phyloP scores from a whole-genome alignment of 2,888 invertebrate genomes.

The Linyphia triangularis region DNA sequence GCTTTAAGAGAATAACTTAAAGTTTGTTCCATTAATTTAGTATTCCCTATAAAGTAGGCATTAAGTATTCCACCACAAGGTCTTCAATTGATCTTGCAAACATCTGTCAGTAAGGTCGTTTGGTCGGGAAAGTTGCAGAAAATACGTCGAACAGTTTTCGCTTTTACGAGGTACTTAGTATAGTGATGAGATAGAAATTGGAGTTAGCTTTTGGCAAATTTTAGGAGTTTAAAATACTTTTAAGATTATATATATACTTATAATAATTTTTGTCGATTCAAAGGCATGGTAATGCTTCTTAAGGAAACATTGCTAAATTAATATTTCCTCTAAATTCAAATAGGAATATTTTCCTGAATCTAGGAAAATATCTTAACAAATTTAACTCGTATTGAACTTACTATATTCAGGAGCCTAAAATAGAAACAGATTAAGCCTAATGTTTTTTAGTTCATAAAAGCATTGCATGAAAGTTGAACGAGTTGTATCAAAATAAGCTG shows the following conservation, averaged over 20 bases:
- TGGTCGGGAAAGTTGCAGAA: background rate
- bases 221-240: background rate
- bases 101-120: constrained; percentile 22
- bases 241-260: constrained; percentile 3
- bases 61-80: constrained; percentile 2
- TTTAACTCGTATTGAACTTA: too few relatives aligned
- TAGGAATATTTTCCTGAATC: too few relatives aligned
- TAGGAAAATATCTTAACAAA: too few relatives aligned
- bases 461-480: too few relatives aligned
- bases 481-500: too few relatives aligned
- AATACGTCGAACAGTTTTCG: background rate
- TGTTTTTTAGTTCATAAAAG: too few relatives aligned
- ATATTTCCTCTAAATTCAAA: too few relatives aligned
- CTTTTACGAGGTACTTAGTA: constrained; percentile 3
- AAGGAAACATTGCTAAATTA: background rate
- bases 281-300: background rate
- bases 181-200: background rate
- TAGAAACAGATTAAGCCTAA: too few relatives aligned
- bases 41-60: constrained; percentile 1
- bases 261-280: background rate
- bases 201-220: background rate
- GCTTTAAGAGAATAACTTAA: constrained; percentile 1
- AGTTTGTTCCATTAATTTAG: constrained; percentile 12
- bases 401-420: too few relatives aligned
- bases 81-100: constrained; percentile 14